Evolutionary conservation across 2,797 vertebrate species (phyloP).

Genomic region (Sternotherus odoratus): DNA sequence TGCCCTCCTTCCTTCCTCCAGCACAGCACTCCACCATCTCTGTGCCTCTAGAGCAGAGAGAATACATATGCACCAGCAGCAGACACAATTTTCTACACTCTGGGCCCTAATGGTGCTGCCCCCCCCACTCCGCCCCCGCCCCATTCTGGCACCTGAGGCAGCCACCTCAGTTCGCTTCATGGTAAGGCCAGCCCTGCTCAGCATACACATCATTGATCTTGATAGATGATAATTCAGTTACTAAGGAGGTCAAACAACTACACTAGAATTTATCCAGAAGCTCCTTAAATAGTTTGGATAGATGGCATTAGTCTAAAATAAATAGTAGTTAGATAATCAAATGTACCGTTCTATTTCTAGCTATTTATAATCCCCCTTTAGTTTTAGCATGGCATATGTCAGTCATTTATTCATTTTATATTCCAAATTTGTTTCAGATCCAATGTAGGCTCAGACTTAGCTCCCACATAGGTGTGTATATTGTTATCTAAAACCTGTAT

Average conservation of each 20-base stretch:
- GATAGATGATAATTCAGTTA: conserved; percentile 36
- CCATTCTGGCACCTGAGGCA: too few relatives aligned
- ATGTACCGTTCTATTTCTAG: conserved; percentile 36
- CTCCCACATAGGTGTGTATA: neutral
- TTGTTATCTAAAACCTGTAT: neutral
- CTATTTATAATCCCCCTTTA: conserved; percentile 17
- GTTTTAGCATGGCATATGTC: conserved; percentile 23
- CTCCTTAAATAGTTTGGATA: conserved; percentile 46
- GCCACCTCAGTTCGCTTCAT: too few relatives aligned
- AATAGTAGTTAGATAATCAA: neutral
- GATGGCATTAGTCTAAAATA: conserved; percentile 34
- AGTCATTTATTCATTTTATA: neutral
- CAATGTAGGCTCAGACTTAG: neutral
- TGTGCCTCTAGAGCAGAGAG: too few relatives aligned
- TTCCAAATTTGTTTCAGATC: conserved; percentile 1
- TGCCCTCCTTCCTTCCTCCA: too few relatives aligned
- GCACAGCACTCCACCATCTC: too few relatives aligned
- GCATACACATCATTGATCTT: neutral
- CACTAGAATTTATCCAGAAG: conserved; percentile 29
- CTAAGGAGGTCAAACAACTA: neutral
- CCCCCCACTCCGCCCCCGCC: too few relatives aligned
- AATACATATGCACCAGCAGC: too few relatives aligned
- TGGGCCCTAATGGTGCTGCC: too few relatives aligned
- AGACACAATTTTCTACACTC: too few relatives aligned
- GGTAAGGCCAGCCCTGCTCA: too few relatives aligned